Conservation (phyloP, 92 coral and sea anemone genomes). For the Epizoanthus fatuus region DNA sequence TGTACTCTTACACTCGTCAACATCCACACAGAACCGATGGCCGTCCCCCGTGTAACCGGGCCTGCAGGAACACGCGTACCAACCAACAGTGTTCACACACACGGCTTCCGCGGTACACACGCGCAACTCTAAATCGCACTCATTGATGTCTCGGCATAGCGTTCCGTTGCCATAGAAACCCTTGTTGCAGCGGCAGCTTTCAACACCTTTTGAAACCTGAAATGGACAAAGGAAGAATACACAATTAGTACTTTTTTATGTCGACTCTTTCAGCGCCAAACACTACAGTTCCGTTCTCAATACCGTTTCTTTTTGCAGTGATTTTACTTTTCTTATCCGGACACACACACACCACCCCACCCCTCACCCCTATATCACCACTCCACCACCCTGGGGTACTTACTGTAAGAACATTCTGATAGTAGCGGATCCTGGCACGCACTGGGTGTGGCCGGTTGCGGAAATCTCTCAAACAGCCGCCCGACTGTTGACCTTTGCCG, state of each 20-base stretch:
- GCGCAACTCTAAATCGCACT: background rate
- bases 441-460: conserved; percentile 98
- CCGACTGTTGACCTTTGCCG: conserved; percentile 90
- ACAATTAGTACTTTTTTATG: background rate
- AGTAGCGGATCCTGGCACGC: conserved; percentile 91
- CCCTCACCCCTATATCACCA: no score
- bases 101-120: background rate
- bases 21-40: background rate
- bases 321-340: no score
- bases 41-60: background rate
- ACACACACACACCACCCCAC: no score
- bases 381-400: no score
- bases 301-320: background rate
- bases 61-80: background rate
- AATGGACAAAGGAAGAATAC: no score
- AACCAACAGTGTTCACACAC: background rate
- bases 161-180: conserved; percentile 3
- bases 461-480: conserved; percentile 98
- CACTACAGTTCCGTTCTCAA: background rate
- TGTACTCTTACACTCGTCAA: background rate
- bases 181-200: background rate
- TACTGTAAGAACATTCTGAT: conserved; percentile 95
- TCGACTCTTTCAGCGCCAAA: background rate
- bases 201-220: background rate
- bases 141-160: background rate